Conservation (phyloP, 2,797 vertebrate genomes). For the Vespertilio murinus region DNA sequence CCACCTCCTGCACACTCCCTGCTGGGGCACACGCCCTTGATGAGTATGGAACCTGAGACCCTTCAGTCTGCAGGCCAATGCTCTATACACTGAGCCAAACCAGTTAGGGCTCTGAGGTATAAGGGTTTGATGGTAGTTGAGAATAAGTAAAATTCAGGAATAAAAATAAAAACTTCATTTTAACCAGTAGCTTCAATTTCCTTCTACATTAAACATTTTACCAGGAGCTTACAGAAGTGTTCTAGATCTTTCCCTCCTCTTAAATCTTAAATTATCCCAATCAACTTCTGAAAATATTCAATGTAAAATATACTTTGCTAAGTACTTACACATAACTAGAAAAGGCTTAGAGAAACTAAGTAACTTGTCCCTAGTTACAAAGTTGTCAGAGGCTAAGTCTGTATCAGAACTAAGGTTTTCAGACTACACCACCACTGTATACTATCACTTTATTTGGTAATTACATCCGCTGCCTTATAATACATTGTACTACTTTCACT, state of each 20-base stretch:
- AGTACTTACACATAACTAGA: slow-evolving; percentile 2
- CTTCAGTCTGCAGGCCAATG: no score
- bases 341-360: background rate
- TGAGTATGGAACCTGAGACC: no score
- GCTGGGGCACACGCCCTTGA: no score
- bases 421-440: background rate
- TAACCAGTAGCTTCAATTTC: background rate
- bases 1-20: no score
- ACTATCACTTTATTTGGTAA: slow-evolving; percentile 14
- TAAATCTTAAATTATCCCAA: slow-evolving; percentile 43
- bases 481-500: background rate
- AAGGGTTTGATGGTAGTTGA: background rate
- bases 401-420: background rate
- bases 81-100: no score
- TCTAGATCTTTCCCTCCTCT: background rate
- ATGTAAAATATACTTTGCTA: slow-evolving; percentile 8
- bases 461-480: background rate
- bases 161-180: slow-evolving; percentile 16
- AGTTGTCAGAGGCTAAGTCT: background rate
- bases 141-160: background rate
- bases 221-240: slow-evolving; percentile 13
- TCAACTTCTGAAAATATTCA: slow-evolving; percentile 19
- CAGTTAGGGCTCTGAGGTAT: background rate
- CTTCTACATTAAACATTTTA: slow-evolving; percentile 23
- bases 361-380: background rate